Evolutionary conservation across 2,797 vertebrate genomes (phyloP).

Genomic region (Brachyalestes nurse): DNA sequence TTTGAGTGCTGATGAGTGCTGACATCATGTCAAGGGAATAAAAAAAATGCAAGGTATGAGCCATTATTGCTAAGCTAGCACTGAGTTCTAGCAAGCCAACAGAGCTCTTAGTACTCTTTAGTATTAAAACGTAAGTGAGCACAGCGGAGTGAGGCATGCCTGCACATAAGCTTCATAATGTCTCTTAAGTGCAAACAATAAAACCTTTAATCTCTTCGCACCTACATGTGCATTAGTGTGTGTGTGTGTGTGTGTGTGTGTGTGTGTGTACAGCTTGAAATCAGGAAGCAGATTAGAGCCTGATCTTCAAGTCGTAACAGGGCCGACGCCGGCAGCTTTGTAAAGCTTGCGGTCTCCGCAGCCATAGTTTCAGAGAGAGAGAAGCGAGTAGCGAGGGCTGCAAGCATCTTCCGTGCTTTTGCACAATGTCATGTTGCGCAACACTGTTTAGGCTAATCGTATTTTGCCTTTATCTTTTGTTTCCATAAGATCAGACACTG

Average conservation of each 20-base stretch:
- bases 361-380: constrained; percentile 2
- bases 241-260: background rate
- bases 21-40: no score
- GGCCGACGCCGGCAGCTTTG: constrained; percentile 22
- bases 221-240: no score
- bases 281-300: background rate
- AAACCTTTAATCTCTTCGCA: constrained; percentile 10
- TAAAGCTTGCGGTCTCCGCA: background rate
- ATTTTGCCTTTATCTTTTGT: background rate
- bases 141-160: background rate
- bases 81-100: no score
- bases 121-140: background rate
- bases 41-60: no score
- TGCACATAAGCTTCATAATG: background rate
- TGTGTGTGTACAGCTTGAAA: background rate
- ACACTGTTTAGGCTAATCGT: background rate
- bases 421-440: background rate
- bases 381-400: background rate
- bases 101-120: no score
- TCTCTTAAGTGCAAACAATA: background rate
- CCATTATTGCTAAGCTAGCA: no score
- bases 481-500: background rate
- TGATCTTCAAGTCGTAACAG: constrained; percentile 53
- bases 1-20: no score
- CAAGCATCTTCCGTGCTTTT: background rate